phyloP scores from a whole-genome alignment of 30 jellyfish, hydroid and myxozoan species.

The Sanderia malayensis region DNA sequence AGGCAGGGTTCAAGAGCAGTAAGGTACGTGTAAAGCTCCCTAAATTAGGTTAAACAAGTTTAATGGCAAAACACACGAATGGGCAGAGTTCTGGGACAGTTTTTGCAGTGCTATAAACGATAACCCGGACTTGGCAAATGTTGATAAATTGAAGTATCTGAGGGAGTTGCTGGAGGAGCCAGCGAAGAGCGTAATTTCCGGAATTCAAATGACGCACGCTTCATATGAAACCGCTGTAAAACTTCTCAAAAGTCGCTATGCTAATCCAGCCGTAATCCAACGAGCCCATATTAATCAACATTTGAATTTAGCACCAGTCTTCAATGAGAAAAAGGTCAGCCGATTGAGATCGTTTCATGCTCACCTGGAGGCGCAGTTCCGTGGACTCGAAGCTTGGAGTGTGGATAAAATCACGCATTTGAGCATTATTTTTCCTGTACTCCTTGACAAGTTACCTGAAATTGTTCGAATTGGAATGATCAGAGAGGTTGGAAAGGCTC shows the following conservation, averaged over 20 bases:
- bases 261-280: background rate
- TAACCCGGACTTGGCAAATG: background rate
- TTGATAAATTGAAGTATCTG: background rate
- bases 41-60: no score
- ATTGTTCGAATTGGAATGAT: background rate
- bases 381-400: background rate
- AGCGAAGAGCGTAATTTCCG: background rate
- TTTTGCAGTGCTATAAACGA: background rate
- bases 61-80: background rate
- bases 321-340: background rate
- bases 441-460: background rate
- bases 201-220: background rate
- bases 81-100: slow-evolving; percentile 1
- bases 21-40: no score
- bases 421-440: background rate
- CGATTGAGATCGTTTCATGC: background rate
- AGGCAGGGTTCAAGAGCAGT: no score
- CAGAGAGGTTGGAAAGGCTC: background rate
- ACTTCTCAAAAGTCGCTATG: no score
- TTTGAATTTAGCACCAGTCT: background rate
- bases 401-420: background rate
- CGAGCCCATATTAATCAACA: background rate
- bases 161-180: background rate
- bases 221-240: no score
- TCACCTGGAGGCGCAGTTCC: background rate